Evolutionary conservation across 2,113 vertebrate species (phyloP), one percentile per base, ranked within the genome.

Genomic region (Alaudala cheleensis): DNA sequence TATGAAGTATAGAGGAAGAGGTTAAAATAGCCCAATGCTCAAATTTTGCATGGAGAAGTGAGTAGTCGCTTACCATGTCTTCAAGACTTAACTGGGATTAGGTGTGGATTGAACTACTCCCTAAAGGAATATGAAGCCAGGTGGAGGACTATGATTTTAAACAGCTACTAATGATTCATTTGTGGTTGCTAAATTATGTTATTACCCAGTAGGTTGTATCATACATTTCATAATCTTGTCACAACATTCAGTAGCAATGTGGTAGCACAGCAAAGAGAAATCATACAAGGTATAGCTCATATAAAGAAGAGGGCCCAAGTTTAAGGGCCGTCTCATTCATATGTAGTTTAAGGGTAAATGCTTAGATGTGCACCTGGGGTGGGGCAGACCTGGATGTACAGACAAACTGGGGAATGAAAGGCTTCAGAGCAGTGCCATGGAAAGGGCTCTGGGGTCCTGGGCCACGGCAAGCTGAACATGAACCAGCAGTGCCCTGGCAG

Each of bases 391-490:
- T 45, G 84, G 23, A 16, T 24, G 19, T 13, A 28, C 10, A 20
- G n/a, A 13, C 39, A 78, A 23, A 21, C 1, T 20, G n/a, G 39
- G 47, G 0, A 53, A 47, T n/a, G 18, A 69, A 37, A 51, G 19
- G 12, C 22, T 70, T 56, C 3, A 47, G 0, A 7, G 19, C 22
- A 39, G n/a, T 2, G 12, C 24, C 5, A 1, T 2, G 47, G n/a
- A 47, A 78, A 47, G 54, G 39, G 12, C 7, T 23, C n/a, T n/a
- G 14, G 33, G 12, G 2, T 8, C 23, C 25, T 44, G 37, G 26
- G 11, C 2, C 0, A 8, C 11, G 39, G 26, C 64, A 40, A n/a
- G 56, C 1, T 78, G 56, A 61, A 28, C 31, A 6, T 3, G 54
- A 45, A 9, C 2, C 72, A 69, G 45, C 72, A 77, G 62, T 60